Conservation (phyloP, 2,113 vertebrate genomes). For the Rattus rattus region DNA sequence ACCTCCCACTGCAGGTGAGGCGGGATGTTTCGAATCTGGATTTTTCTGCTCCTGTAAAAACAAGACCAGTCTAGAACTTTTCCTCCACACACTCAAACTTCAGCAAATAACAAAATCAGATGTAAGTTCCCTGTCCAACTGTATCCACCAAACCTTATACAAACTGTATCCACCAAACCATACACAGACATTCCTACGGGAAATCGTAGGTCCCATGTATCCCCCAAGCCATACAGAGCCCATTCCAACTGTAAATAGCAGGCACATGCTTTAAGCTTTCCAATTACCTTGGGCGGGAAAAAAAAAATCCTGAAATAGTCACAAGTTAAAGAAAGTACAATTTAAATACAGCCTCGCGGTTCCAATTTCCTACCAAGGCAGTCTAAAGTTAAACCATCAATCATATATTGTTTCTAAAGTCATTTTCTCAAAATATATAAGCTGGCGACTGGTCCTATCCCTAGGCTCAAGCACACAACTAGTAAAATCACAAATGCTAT, state of each 20-base stretch:
- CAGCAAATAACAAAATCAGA: not conserved
- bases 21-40: constrained; percentile 97
- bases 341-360: constrained; percentile 21
- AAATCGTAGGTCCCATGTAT: not conserved
- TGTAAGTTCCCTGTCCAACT: not conserved
- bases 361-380: constrained; percentile 13
- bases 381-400: constrained; percentile 6
- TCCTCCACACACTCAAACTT: not conserved
- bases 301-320: not conserved
- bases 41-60: constrained; percentile 94
- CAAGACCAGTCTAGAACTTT: constrained; percentile 60
- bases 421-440: constrained; percentile 8
- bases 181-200: not conserved
- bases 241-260: not conserved
- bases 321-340: constrained; percentile 33
- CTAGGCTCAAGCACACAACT: not conserved
- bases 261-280: constrained; percentile 14
- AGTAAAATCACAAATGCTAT: not conserved
- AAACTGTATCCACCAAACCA: not conserved
- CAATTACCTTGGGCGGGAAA: not conserved
- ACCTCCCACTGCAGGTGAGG: constrained; percentile 98
- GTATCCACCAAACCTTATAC: not conserved
- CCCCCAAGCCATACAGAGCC: not conserved
- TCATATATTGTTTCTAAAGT: not conserved
- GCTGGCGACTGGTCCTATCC: not conserved